These are phyloP conservation scores for Sarcoramphus papa DNA, from an alignment of 2,797 vertebrate genomes.

Conservation along the genomic window DNA sequence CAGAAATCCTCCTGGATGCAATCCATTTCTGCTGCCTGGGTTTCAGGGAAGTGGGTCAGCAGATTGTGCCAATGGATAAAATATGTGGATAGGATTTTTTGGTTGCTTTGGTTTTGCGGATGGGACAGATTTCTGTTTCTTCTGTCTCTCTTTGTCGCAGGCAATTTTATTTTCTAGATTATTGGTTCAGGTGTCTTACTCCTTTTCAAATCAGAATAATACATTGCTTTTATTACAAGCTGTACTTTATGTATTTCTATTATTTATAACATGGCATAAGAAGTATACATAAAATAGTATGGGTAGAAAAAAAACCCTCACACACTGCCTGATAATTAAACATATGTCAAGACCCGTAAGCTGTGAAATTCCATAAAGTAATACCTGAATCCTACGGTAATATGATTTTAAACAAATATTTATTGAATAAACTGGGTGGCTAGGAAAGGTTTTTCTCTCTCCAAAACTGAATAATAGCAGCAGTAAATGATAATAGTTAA, in stretches of 20 bases:
- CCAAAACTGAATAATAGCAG: neutral
- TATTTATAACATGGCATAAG: neutral
- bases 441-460: neutral
- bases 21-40: neutral
- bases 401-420: neutral
- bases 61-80: neutral
- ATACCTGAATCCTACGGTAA: neutral
- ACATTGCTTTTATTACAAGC: neutral
- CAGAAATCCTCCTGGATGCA: constrained; percentile 7
- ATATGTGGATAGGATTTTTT: neutral
- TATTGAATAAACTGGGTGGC: neutral
- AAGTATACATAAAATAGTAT: neutral
- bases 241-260: neutral
- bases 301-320: neutral
- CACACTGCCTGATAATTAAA: neutral
- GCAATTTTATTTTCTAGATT: neutral
- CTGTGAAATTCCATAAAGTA: neutral
- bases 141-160: neutral
- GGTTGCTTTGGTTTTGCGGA: neutral
- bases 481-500: neutral
- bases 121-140: neutral
- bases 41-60: constrained; percentile 3
- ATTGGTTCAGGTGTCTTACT: neutral
- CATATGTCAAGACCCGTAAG: neutral
- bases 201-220: neutral